These are phyloP conservation scores for Centruroides vittatus DNA, from an alignment of 1,140 invertebrate species.

Conservation along the genomic window DNA sequence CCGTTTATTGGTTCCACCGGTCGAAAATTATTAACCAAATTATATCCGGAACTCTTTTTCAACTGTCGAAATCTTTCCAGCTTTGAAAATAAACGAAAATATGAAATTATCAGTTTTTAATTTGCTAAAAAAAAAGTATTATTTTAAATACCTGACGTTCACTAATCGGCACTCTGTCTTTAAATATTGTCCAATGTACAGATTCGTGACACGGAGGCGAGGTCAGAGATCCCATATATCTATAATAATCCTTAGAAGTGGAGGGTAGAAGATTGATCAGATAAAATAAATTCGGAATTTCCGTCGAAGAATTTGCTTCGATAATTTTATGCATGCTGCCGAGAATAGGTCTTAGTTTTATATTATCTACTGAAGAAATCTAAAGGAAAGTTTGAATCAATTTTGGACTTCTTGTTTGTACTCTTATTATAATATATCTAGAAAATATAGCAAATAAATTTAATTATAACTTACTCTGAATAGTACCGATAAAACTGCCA, in stretches of 20 bases:
- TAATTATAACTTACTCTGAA: conserved; percentile 38
- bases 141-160: conserved; percentile 41
- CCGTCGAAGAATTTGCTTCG: conserved; percentile 13
- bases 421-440: no score
- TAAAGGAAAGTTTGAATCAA: no score
- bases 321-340: conserved; percentile 27
- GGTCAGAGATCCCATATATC: conserved; percentile 75
- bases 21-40: conserved; percentile 55
- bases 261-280: conserved; percentile 37
- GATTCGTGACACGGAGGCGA: conserved; percentile 80
- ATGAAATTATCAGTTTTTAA: background rate
- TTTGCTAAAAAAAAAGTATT: background rate
- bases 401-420: no score
- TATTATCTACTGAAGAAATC: conserved; percentile 17
- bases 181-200: conserved; percentile 80
- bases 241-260: conserved; percentile 44
- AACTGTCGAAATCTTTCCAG: conserved; percentile 20
- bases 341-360: conserved; percentile 45
- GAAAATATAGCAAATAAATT: no score
- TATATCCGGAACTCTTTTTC: conserved; percentile 12
- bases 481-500: conserved; percentile 52
- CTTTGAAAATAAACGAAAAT: conserved; percentile 6
- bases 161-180: conserved; percentile 51
- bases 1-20: conserved; percentile 56
- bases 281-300: conserved; percentile 31